Conservation (phyloP, 2,113 vertebrate genomes). For the Labeo rohita region DNA sequence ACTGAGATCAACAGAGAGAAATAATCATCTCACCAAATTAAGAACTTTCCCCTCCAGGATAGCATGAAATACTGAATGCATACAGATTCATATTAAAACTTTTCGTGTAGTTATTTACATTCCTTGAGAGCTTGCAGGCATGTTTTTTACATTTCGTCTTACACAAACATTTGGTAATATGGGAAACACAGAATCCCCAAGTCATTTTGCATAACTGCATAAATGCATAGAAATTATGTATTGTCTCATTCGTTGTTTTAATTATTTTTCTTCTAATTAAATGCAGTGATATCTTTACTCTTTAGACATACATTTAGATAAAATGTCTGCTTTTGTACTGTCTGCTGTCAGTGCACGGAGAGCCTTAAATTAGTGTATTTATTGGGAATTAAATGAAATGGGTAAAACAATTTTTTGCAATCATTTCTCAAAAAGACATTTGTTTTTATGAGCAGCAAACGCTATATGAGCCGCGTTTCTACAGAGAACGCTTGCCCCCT, state of each 20-base stretch:
- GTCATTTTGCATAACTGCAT: neutral
- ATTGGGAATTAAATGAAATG: neutral
- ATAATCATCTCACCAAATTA: slow-evolving; percentile 39
- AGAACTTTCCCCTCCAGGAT: slow-evolving; percentile 36
- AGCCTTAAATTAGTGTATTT: neutral
- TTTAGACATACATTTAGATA: neutral
- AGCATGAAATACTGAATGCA: slow-evolving; percentile 1
- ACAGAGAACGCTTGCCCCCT: slow-evolving; percentile 4
- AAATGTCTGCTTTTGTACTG: neutral
- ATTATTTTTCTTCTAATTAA: neutral
- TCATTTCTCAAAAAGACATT: neutral
- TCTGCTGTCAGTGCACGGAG: neutral
- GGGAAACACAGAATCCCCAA: neutral
- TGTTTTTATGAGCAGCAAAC: neutral
- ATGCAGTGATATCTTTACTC: neutral
- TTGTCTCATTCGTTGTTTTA: neutral
- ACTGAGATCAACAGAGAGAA: slow-evolving; percentile 32
- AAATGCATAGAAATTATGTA: neutral
- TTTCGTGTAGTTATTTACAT: neutral
- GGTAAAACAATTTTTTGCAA: neutral
- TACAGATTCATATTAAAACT: slow-evolving; percentile 3
- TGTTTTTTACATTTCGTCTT: neutral
- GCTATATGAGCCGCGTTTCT: neutral
- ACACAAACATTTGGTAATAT: slow-evolving; percentile 31
- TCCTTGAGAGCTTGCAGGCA: slow-evolving; percentile 5